phyloP scores from a whole-genome alignment of 2,888 invertebrate species.

The Nomada hirtipes region DNA sequence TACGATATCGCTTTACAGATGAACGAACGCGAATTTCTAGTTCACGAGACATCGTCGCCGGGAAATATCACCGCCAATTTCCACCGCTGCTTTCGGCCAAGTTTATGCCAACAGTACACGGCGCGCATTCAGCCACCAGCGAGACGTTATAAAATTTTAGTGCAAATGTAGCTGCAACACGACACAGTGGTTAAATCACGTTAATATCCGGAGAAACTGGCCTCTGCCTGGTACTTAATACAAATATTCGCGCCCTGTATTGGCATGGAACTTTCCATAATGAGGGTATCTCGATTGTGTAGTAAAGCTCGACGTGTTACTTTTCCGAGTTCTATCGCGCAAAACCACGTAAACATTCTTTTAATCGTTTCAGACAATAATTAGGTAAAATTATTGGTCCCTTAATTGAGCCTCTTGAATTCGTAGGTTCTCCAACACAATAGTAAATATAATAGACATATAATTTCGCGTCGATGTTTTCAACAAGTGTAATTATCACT shows the following conservation, averaged over 20 bases:
- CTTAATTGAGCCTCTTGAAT: too few species aligned
- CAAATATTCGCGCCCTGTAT: conserved; percentile 1
- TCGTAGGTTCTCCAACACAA: too few species aligned
- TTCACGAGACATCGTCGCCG: conserved; percentile 54
- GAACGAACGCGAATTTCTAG: conserved; percentile 68
- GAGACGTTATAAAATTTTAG: conserved; percentile 45
- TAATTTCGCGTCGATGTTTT: background rate
- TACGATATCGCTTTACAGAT: conserved; percentile 67
- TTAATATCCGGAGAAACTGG: background rate
- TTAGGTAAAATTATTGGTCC: too few species aligned
- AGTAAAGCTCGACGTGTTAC: background rate
- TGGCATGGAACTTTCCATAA: background rate
- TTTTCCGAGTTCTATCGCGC: too few species aligned
- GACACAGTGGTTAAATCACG: conserved; percentile 19
- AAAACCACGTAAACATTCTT: too few species aligned
- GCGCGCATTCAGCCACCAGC: background rate
- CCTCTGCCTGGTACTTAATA: background rate
- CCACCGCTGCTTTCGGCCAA: conserved; percentile 26
- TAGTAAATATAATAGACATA: too few species aligned
- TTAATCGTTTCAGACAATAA: too few species aligned
- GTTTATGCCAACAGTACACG: conserved; percentile 31
- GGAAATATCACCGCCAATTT: conserved; percentile 48
- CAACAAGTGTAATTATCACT: background rate
- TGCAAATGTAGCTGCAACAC: conserved; percentile 12
- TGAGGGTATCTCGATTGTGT: background rate